phyloP scores from a whole-genome alignment of 1,140 invertebrate genomes.

The Eubasilissa regina region DNA sequence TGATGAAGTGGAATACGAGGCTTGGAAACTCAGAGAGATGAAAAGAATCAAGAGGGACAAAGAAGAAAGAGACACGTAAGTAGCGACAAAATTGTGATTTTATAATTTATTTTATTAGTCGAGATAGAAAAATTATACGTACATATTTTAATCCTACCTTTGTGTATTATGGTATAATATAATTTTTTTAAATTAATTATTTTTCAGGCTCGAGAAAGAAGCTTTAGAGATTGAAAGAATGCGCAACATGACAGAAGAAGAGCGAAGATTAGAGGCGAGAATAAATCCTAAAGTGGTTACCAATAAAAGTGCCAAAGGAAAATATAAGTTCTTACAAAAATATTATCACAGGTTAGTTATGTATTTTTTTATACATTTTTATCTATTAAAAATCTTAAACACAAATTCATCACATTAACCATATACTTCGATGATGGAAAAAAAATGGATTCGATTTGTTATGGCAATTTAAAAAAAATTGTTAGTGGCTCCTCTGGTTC shows the following conservation, averaged over 20 bases:
- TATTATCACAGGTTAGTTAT: conserved; percentile 89
- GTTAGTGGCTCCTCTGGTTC: too few species aligned
- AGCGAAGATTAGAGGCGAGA: conserved; percentile 89
- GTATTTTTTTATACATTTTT: not conserved
- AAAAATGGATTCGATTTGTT: too few species aligned
- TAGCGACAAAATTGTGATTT: not conserved
- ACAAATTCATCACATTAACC: not conserved
- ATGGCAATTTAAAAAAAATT: too few species aligned
- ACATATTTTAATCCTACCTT: not conserved
- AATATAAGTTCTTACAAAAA: conserved; percentile 99
- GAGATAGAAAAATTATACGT: not conserved
- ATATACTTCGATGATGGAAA: not conserved
- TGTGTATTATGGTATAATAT: too few species aligned
- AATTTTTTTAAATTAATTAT: not conserved
- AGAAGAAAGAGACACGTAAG: conserved; percentile 93
- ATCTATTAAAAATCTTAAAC: too few species aligned
- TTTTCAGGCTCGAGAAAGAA: conserved; percentile 84
- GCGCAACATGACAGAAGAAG: conserved; percentile 97
- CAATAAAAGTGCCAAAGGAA: conserved; percentile 97
- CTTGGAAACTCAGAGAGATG: conserved; percentile 97
- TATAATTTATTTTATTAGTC: conserved; percentile 60
- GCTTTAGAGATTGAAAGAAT: conserved; percentile 92
- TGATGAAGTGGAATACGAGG: conserved; percentile 97
- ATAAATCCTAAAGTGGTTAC: conserved; percentile 95
- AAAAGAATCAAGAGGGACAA: conserved; percentile 96